Percentiles rank a stretch among this genome's conserved stretches.
These are phyloP conservation scores for Carassius auratus DNA, from an alignment of 2,113 vertebrate species.

Conservation along the genomic window DNA sequence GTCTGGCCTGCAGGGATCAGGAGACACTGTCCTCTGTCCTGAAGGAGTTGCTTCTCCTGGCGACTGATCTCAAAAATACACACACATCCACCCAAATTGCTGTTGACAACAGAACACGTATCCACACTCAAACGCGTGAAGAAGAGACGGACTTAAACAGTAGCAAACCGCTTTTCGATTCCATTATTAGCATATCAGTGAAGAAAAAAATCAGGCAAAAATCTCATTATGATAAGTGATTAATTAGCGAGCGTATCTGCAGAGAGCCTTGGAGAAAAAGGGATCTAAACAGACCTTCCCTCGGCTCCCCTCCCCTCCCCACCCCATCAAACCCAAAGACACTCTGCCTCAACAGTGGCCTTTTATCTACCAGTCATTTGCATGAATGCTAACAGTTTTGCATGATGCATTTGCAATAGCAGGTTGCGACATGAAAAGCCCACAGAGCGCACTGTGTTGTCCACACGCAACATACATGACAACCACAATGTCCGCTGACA, in stretches of 20 bases:
- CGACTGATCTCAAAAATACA: conserved; percentile 34
- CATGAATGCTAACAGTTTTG: conserved; percentile 69
- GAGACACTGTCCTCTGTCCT: conserved; percentile 31
- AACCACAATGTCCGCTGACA: background rate
- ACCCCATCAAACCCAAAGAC: conserved; percentile 36
- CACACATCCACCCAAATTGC: conserved; percentile 7
- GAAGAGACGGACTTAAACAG: conserved; percentile 13
- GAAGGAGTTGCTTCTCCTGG: conserved; percentile 9
- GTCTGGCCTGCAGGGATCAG: background rate
- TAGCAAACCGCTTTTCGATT: conserved; percentile 23
- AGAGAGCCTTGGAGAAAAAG: conserved; percentile 58
- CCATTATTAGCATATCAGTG: conserved; percentile 44
- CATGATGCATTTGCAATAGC: conserved; percentile 47
- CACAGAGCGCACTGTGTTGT: conserved; percentile 16
- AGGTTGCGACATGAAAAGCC: conserved; percentile 15
- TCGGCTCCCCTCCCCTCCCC: conserved; percentile 9
- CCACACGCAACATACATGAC: background rate
- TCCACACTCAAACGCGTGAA: background rate
- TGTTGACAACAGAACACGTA: background rate
- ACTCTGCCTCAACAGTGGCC: conserved; percentile 61
- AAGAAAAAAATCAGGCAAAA: conserved; percentile 61
- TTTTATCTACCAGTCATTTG: conserved; percentile 72
- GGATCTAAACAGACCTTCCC: conserved; percentile 62
- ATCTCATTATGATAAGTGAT: conserved; percentile 76
- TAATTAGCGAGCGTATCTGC: conserved; percentile 74